Percentiles rank a stretch among this genome's conserved stretches.
Conservation (phyloP, 2,113 vertebrate species). For the Nycticryphes semicollaris region DNA sequence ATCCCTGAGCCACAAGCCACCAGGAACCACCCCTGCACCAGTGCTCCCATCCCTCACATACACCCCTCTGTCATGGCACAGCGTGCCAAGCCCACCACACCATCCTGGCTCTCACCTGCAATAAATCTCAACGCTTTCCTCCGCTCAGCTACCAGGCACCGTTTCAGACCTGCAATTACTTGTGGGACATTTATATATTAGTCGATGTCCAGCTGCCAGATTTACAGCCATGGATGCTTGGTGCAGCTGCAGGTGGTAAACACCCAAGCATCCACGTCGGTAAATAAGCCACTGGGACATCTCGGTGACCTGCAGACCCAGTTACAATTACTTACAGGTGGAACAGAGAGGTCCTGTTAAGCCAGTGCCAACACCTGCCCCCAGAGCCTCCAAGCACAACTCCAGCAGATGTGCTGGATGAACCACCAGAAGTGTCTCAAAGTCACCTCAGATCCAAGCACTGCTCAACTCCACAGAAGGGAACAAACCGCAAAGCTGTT, state of each 20-base stretch:
- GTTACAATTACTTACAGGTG: background rate
- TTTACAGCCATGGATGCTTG: background rate
- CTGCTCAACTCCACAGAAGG: background rate
- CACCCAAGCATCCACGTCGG: background rate
- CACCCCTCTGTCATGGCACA: background rate
- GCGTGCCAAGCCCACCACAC: background rate
- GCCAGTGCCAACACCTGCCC: background rate
- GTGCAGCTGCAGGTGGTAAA: background rate
- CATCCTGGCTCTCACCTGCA: background rate
- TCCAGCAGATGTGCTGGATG: background rate
- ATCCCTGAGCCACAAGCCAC: background rate
- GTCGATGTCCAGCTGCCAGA: conserved; percentile 22
- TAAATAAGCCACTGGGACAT: background rate
- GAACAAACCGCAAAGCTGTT: background rate
- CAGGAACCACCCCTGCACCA: background rate
- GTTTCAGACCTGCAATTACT: conserved; percentile 12
- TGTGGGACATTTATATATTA: conserved; percentile 10
- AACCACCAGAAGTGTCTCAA: background rate
- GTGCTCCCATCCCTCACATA: background rate
- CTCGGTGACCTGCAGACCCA: background rate
- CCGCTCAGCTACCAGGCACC: background rate
- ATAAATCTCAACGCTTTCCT: background rate
- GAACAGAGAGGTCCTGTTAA: background rate
- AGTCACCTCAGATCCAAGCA: background rate
- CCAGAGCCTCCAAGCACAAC: background rate